phyloP scores from a whole-genome alignment of 2,113 vertebrate species.

The Reinhardtius hippoglossoides region DNA sequence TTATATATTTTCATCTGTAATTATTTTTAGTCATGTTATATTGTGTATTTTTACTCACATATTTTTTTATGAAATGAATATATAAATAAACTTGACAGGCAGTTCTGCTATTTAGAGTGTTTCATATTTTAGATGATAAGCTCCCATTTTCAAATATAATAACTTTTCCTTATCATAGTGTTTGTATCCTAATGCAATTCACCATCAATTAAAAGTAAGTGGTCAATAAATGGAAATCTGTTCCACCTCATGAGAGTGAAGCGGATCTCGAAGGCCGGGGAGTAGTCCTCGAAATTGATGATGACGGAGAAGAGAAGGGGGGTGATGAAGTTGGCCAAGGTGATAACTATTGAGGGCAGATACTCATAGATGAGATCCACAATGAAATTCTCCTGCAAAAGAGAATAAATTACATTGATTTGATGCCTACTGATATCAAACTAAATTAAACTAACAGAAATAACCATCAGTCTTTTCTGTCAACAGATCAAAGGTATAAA shows the following conservation, averaged over 20 bases:
- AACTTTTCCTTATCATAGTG: neutral
- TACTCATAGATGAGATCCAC: constrained; percentile 89
- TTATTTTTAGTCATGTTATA: too few relatives aligned
- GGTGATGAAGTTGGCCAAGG: constrained; percentile 90
- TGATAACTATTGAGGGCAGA: constrained; percentile 95
- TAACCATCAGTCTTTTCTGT: neutral
- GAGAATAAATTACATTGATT: neutral
- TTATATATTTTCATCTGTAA: too few relatives aligned
- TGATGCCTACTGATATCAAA: neutral
- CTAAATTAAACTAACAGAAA: neutral
- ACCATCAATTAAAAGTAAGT: neutral
- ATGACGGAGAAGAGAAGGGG: constrained; percentile 89
- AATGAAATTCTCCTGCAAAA: constrained; percentile 70
- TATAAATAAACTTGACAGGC: too few relatives aligned
- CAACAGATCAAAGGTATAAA: too few relatives aligned
- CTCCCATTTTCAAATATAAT: neutral
- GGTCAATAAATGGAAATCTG: neutral
- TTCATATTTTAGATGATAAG: too few relatives aligned
- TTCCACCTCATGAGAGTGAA: constrained; percentile 91
- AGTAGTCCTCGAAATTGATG: constrained; percentile 92
- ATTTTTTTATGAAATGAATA: too few relatives aligned
- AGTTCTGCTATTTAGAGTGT: too few relatives aligned
- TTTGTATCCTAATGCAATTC: neutral
- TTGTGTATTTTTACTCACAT: too few relatives aligned
- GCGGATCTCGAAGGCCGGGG: constrained; percentile 92